phyloP scores from a whole-genome alignment of 2,888 invertebrate species.

The Scaptomyza parva region DNA sequence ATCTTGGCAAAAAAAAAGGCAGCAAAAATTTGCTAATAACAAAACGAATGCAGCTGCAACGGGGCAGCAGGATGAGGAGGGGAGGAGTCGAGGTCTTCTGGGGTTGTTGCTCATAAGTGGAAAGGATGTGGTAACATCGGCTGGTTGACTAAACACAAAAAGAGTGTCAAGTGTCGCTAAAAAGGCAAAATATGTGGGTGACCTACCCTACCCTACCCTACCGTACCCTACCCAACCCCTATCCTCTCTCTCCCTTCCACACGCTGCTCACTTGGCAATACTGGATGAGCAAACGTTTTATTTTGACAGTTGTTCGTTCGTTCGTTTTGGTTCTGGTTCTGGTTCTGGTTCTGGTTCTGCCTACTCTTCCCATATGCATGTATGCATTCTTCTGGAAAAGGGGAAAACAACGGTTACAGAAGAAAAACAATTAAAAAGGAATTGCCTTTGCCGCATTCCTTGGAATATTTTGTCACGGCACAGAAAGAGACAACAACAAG shows the following conservation, averaged over 20 bases:
- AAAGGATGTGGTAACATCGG: slow-evolving; percentile 47
- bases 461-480: slow-evolving; percentile 16
- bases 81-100: not conserved
- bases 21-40: slow-evolving; percentile 77
- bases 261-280: no score
- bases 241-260: not conserved
- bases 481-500: slow-evolving; percentile 2
- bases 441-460: slow-evolving; percentile 58
- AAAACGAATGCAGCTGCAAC: slow-evolving; percentile 67
- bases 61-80: slow-evolving; percentile 1
- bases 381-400: slow-evolving; percentile 16
- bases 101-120: slow-evolving; percentile 32
- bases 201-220: not conserved
- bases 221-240: not conserved
- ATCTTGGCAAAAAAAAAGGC: slow-evolving; percentile 39
- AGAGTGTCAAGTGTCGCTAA: slow-evolving; percentile 80
- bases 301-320: slow-evolving; percentile 75
- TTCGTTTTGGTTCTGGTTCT: no score
- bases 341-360: no score
- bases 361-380: not conserved
- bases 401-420: slow-evolving; percentile 18
- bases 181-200: slow-evolving; percentile 67
- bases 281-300: slow-evolving; percentile 70
- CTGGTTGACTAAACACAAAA: slow-evolving; percentile 74
- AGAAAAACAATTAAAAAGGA: slow-evolving; percentile 75